Conservation (phyloP, 2,797 vertebrate genomes). For the Karalla daura region DNA sequence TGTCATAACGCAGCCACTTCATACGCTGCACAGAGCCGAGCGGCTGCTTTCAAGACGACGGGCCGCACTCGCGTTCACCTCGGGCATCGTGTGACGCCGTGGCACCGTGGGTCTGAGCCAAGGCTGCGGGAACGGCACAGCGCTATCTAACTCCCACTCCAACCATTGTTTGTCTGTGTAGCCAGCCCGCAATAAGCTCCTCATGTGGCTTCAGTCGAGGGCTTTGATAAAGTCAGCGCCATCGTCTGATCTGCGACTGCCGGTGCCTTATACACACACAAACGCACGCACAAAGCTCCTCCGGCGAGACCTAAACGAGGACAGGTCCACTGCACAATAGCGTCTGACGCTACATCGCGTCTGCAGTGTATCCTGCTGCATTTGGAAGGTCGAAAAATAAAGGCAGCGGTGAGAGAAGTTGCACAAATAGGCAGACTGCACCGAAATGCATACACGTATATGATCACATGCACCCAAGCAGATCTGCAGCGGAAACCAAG, state of each 20-base stretch:
- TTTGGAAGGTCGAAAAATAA: background rate
- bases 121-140: slow-evolving; percentile 64
- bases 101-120: slow-evolving; percentile 59
- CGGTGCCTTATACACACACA: slow-evolving; percentile 1
- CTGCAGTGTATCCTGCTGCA: slow-evolving; percentile 4
- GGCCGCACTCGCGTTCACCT: slow-evolving; percentile 35
- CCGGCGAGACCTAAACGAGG: background rate
- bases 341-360: background rate
- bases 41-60: slow-evolving; percentile 31
- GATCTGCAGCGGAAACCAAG: slow-evolving; percentile 73
- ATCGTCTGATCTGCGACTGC: slow-evolving; percentile 49
- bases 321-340: too few species aligned
- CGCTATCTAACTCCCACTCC: slow-evolving; percentile 73
- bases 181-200: slow-evolving; percentile 60
- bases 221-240: slow-evolving; percentile 61
- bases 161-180: slow-evolving; percentile 72
- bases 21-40: slow-evolving; percentile 41
- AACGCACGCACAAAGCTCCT: background rate
- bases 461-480: slow-evolving; percentile 38
- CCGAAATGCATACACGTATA: background rate
- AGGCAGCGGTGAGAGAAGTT: background rate
- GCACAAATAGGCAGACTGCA: slow-evolving; percentile 34
- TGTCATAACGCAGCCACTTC: slow-evolving; percentile 17
- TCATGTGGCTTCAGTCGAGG: slow-evolving; percentile 62
- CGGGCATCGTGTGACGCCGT: slow-evolving; percentile 54